Conservation (phyloP, 2,888 invertebrate genomes). For the Gnatocerus cornutus region DNA sequence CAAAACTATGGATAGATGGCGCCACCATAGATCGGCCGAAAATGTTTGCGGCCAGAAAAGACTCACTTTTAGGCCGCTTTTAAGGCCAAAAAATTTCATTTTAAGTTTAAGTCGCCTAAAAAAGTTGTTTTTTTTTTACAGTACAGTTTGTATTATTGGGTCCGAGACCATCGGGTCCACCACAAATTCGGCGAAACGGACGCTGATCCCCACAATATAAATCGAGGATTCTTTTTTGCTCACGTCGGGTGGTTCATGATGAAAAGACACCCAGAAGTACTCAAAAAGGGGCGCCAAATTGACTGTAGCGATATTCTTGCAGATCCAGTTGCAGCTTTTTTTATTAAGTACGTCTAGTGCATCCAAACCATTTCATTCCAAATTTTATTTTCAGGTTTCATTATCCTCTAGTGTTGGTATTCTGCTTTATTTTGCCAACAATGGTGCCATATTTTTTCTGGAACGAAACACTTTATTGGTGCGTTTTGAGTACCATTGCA, state of each 20-base stretch:
- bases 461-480: conserved; percentile 61
- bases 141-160: conserved; percentile 93
- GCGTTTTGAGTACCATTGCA: conserved; percentile 64
- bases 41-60: no score
- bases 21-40: no score
- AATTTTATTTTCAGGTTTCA: no score
- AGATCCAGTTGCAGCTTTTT: conserved; percentile 86
- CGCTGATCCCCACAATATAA: conserved; percentile 92
- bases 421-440: conserved; percentile 88
- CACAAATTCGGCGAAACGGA: conserved; percentile 93
- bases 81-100: no score
- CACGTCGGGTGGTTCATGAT: conserved; percentile 95
- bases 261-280: conserved; percentile 90
- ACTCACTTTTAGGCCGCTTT: no score
- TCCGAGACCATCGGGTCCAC: conserved; percentile 83
- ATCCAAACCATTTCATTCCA: no score
- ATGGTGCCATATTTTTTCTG: conserved; percentile 84
- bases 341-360: conserved; percentile 85
- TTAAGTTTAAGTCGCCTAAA: no score
- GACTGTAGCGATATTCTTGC: conserved; percentile 86
- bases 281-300: conserved; percentile 83
- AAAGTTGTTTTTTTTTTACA: no score
- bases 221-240: conserved; percentile 93
- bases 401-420: no score
- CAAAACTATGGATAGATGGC: no score